Evolutionary conservation across 2,888 invertebrate genomes (phyloP).

Genomic region (Lepidocyrtoides sp.): DNA sequence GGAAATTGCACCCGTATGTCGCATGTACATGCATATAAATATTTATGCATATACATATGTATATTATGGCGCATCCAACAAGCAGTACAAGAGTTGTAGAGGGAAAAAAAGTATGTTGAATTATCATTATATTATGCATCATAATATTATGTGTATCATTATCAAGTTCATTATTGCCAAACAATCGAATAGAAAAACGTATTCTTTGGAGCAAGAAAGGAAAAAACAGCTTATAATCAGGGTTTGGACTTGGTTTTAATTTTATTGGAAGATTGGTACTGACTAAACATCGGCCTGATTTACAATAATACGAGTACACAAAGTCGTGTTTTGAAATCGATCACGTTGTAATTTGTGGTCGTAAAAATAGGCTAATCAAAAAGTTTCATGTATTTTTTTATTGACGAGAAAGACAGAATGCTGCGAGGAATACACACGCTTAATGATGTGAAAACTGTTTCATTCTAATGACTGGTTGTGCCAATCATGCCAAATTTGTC

Average conservation of each 20-base stretch:
- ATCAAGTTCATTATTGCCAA: constrained; percentile 67
- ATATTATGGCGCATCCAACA: not conserved
- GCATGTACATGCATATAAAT: not conserved
- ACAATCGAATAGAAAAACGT: constrained; percentile 66
- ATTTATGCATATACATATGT: constrained; percentile 5
- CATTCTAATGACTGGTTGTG: not conserved
- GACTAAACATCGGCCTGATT: not conserved
- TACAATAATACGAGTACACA: not conserved
- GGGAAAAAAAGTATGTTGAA: constrained; percentile 21
- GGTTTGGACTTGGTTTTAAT: constrained; percentile 32
- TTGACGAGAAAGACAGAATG: not conserved
- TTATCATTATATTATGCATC: constrained; percentile 8
- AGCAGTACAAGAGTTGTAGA: no score
- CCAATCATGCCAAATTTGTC: constrained; percentile 1
- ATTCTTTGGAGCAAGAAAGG: constrained; percentile 60
- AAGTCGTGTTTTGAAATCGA: constrained; percentile 42
- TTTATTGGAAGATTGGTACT: constrained; percentile 9
- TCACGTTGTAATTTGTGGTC: constrained; percentile 58
- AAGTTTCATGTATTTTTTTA: constrained; percentile 12
- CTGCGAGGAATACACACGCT: not conserved
- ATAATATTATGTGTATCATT: constrained; percentile 60
- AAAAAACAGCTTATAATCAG: constrained; percentile 73
- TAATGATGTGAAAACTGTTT: not conserved
- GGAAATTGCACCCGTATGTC: constrained; percentile 62
- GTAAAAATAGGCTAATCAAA: constrained; percentile 64